phyloP scores from a whole-genome alignment of 1,140 invertebrate species.

The Drosophila athabasca region DNA sequence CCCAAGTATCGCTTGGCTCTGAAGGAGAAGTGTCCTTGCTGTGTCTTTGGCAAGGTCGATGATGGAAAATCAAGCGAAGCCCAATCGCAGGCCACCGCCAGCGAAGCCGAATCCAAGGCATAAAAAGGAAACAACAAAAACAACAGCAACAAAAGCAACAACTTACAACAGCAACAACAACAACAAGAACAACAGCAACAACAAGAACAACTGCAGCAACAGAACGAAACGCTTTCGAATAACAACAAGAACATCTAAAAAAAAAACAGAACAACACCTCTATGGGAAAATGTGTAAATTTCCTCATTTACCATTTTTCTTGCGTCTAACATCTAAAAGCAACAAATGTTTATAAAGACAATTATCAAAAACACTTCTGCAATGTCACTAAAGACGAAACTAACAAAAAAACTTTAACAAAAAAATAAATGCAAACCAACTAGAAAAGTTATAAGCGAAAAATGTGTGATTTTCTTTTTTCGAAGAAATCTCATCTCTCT shows the following conservation, averaged over 20 bases:
- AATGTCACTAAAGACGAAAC: constrained; percentile 79
- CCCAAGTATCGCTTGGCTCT: constrained; percentile 90
- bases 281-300: constrained; percentile 51
- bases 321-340: constrained; percentile 49
- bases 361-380: constrained; percentile 62
- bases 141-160: constrained; percentile 49
- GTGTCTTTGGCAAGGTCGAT: constrained; percentile 85
- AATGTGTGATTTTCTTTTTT: background rate
- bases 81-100: constrained; percentile 83
- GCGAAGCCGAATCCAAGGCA: constrained; percentile 80
- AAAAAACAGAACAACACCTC: constrained; percentile 61
- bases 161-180: constrained; percentile 50
- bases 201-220: constrained; percentile 68
- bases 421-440: constrained; percentile 78
- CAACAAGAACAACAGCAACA: constrained; percentile 58
- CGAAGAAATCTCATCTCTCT: background rate
- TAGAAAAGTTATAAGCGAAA: constrained; percentile 68
- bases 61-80: constrained; percentile 84
- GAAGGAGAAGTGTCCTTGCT: constrained; percentile 88
- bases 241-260: constrained; percentile 82
- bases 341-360: constrained; percentile 53
- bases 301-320: constrained; percentile 21
- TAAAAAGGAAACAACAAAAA: constrained; percentile 37
- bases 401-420: constrained; percentile 63
- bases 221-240: constrained; percentile 60